Evolutionary conservation across 2,113 vertebrate genomes (phyloP).

Genomic region (Actenoides lindsayi): DNA sequence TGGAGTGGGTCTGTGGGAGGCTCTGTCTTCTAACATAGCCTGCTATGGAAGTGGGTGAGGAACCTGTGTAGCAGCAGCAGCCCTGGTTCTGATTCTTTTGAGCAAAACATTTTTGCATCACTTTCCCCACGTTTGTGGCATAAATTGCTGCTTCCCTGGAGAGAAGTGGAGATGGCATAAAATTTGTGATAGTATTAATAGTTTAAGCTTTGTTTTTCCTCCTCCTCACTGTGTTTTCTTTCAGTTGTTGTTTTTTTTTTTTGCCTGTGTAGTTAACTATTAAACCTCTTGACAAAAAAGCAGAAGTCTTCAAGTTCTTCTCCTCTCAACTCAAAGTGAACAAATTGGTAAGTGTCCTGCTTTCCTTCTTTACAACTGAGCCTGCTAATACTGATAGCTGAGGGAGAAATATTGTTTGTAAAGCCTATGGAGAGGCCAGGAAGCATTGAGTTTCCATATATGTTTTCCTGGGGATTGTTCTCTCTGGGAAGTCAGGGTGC

Average conservation of each 20-base stretch:
- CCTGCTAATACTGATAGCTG: not conserved
- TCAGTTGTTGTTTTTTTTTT: not conserved
- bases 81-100: not conserved
- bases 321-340: conserved; percentile 91
- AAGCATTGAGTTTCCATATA: not conserved
- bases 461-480: not conserved
- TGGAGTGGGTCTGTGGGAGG: not conserved
- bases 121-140: not conserved
- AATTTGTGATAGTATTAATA: not conserved
- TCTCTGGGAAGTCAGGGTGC: not conserved
- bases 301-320: conserved; percentile 93
- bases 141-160: not conserved
- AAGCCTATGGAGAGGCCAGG: not conserved
- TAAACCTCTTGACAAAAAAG: conserved; percentile 92
- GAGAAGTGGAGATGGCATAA: not conserved
- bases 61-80: not conserved
- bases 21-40: not conserved
- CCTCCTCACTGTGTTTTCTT: not conserved
- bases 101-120: not conserved
- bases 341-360: conserved; percentile 81
- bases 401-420: not conserved
- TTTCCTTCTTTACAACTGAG: not conserved
- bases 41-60: not conserved
- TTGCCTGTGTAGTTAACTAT: conserved; percentile 82
- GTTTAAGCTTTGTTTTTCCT: not conserved